A percentile compares a stretch with the other conserved stretches of the same genome.
These are phyloP conservation scores for Choloepus hoffmanni DNA, from an alignment of 2,113 vertebrate genomes.

Conservation along the genomic window DNA sequence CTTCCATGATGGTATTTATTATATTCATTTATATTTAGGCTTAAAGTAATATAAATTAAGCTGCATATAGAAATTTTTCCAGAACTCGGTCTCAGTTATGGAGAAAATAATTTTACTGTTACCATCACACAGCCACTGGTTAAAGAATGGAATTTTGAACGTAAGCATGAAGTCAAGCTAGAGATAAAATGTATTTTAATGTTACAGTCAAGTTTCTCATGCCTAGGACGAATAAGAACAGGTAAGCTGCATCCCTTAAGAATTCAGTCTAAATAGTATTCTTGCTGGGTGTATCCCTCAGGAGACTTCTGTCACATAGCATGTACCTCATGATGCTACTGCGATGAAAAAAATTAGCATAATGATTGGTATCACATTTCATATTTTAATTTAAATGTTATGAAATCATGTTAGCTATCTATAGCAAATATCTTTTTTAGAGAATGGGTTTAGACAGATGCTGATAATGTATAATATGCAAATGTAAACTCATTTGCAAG, in stretches of 20 bases:
- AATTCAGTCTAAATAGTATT: conserved; percentile 20
- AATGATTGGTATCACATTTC: neutral
- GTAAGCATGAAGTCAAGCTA: neutral
- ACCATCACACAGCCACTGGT: neutral
- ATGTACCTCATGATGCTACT: neutral
- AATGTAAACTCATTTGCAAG: conserved; percentile 16
- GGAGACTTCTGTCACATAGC: neutral
- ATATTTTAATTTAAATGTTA: conserved; percentile 52
- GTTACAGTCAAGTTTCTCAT: neutral
- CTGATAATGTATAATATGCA: neutral
- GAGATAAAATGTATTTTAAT: neutral
- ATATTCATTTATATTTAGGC: neutral
- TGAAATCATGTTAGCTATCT: neutral
- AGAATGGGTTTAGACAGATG: neutral
- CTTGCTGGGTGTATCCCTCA: neutral
- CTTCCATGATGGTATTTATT: neutral
- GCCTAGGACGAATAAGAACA: neutral
- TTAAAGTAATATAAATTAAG: neutral
- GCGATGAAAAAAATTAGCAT: neutral
- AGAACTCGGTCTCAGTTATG: conserved; percentile 29
- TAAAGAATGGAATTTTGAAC: conserved; percentile 41
- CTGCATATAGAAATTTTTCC: neutral
- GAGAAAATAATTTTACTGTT: neutral
- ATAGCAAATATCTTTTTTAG: neutral
- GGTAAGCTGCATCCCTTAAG: neutral